phyloP scores from a whole-genome alignment of 2,113 vertebrate species.

The Oenanthe oenanthe region DNA sequence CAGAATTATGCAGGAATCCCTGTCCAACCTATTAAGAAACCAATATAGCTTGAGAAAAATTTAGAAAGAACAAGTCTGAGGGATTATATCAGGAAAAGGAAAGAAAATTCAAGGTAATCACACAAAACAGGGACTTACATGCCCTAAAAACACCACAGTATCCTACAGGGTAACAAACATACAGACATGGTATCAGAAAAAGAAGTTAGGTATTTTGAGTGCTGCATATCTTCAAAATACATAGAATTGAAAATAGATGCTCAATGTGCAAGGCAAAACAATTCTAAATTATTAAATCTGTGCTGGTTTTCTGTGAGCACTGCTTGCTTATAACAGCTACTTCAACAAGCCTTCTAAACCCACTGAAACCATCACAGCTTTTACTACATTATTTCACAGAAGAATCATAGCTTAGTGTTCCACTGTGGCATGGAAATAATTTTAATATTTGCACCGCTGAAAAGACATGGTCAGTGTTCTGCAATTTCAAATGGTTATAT shows the following conservation, averaged over 20 bases:
- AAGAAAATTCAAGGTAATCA: not conserved
- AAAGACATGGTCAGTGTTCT: not conserved
- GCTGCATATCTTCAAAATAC: not conserved
- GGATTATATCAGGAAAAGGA: not conserved
- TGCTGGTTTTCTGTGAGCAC: not conserved
- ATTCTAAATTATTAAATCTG: not conserved
- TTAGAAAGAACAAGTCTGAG: not conserved
- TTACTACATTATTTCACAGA: not conserved
- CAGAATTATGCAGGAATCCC: not conserved
- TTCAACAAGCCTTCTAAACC: not conserved
- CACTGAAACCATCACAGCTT: not conserved
- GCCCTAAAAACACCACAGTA: not conserved
- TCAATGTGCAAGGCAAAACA: not conserved
- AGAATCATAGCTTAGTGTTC: not conserved
- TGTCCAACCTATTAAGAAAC: not conserved
- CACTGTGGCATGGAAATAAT: not conserved
- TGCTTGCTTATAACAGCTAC: not conserved
- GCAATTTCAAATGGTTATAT: not conserved
- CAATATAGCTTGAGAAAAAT: not conserved
- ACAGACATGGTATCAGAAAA: not conserved
- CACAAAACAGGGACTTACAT: not conserved
- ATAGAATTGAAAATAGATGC: not conserved
- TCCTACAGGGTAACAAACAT: not conserved
- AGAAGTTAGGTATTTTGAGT: not conserved
- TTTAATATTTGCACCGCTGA: not conserved